Percentiles rank a stretch among this genome's conserved stretches.
Evolutionary conservation across 2,113 vertebrate species (phyloP).

Genomic region (Hydropotes inermis): DNA sequence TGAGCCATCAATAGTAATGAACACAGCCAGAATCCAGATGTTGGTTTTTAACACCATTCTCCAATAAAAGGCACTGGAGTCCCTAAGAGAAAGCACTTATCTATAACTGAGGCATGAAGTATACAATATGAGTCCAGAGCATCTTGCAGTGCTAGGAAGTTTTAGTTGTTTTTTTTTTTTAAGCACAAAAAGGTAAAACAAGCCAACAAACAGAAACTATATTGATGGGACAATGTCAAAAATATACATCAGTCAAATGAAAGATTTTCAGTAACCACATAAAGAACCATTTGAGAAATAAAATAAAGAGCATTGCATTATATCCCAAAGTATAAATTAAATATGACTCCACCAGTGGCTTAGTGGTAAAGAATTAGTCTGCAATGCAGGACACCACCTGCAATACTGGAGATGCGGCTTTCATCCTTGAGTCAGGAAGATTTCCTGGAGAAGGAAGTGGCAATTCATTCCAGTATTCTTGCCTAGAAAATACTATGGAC

Average conservation of each 20-base stretch:
- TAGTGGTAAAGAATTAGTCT: neutral
- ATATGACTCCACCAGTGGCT: accelerated
- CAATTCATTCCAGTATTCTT: neutral
- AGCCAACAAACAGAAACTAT: neutral
- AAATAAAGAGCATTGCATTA: neutral
- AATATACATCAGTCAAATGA: neutral
- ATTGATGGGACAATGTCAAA: neutral
- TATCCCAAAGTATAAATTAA: neutral
- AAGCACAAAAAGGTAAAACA: neutral
- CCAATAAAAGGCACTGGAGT: neutral
- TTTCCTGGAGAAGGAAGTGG: neutral
- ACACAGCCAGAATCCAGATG: neutral
- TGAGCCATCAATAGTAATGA: neutral
- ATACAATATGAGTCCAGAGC: neutral
- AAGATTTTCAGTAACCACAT: neutral
- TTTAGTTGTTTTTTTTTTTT: neutral
- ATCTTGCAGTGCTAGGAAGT: neutral
- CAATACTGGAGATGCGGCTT: neutral
- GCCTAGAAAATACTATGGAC: neutral
- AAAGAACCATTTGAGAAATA: neutral
- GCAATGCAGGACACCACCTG: neutral
- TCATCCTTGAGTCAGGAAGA: neutral
- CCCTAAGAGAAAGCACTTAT: neutral
- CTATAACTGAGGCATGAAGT: neutral
- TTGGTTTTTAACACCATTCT: neutral